Evolutionary conservation across 2,797 vertebrate genomes (phyloP).

Genomic region (Gephyroberyx darwinii): DNA sequence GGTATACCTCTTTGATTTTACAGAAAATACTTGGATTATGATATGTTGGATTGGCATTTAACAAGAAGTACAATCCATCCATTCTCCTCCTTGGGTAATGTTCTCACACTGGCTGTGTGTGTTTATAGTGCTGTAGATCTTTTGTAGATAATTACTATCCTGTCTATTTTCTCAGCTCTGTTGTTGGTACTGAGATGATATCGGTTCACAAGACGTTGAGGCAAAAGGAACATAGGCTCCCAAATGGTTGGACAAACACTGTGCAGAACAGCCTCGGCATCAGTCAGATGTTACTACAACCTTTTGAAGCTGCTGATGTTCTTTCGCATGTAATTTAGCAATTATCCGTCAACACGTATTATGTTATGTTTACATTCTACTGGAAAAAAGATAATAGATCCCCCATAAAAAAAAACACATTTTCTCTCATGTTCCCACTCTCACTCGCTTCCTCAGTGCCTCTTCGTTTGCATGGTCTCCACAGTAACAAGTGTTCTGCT

Average conservation of each 20-base stretch:
- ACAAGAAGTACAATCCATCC: background rate
- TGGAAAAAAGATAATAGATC: conserved; percentile 22
- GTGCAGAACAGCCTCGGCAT: conserved; percentile 17
- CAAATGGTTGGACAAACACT: background rate
- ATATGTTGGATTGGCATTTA: background rate
- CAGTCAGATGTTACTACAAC: background rate
- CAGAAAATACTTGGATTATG: background rate
- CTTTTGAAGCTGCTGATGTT: conserved; percentile 1
- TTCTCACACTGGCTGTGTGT: conserved; percentile 1
- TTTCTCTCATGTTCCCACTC: conserved; percentile 54
- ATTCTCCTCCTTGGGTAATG: background rate
- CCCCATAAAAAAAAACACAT: conserved; percentile 11
- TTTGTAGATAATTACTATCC: conserved; percentile 27
- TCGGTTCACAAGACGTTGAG: conserved; percentile 6
- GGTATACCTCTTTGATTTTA: conserved; percentile 23
- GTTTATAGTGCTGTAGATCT: background rate
- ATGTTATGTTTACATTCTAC: conserved; percentile 2
- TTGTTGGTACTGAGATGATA: background rate
- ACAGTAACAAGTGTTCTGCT: conserved; percentile 62
- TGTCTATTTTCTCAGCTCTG: conserved; percentile 14
- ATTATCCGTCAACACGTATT: background rate
- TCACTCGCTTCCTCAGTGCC: conserved; percentile 56
- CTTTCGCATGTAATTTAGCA: conserved; percentile 1
- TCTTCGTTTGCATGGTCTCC: conserved; percentile 65
- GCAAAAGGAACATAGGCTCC: background rate